Evolutionary conservation across 1,140 invertebrate species (phyloP), one percentile per base, ranked within the genome.

Genomic region (Brachionus paranguensis): DNA sequence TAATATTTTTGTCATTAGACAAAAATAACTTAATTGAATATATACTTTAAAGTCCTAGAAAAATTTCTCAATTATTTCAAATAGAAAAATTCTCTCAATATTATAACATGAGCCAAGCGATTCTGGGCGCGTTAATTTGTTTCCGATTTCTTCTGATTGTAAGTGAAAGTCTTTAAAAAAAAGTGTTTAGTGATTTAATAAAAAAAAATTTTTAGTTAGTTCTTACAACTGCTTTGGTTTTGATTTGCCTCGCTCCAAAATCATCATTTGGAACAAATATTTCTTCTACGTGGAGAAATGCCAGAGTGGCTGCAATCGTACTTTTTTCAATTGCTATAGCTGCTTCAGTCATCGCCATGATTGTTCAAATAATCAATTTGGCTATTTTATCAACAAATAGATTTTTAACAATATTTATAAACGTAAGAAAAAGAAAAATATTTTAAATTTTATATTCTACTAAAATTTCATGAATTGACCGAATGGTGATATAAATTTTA

Each of bases 381-480:
- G n/a, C 5, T 10, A 6, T 72, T n/a, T 20, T 41, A n/a, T 17
- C 33, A 72, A 43, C 29, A 10, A 72, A 37, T 43, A 41, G n/a
- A 72, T 72, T 72, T 43, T 72, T 41, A 11, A 72, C 68, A 20
- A 72, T 72, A 11, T 41, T 72, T 72, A 72, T 72, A 10, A 72
- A 72, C 43, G 68, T 72, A 72, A 72, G 37, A 10, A 12, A 43
- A 14, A 33, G n/a, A 68, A 29, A 14, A 41, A 24, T 24, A 1
- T 1, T 24, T 24, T 24, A 24, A 24, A 24, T 24, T 24, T 12
- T 68, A 14, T 6, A 12, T 33, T 68, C 3, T 68, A 12, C 3
- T 55, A 17, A 55, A 20, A 3, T 27, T 37, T 29, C 11, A 1
- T 64, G 4, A 10, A 17, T n/a, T 64, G 8, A 20, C 6, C n/a